phyloP scores from a whole-genome alignment of 2,113 vertebrate species.

The Leptobrachium leishanense region DNA sequence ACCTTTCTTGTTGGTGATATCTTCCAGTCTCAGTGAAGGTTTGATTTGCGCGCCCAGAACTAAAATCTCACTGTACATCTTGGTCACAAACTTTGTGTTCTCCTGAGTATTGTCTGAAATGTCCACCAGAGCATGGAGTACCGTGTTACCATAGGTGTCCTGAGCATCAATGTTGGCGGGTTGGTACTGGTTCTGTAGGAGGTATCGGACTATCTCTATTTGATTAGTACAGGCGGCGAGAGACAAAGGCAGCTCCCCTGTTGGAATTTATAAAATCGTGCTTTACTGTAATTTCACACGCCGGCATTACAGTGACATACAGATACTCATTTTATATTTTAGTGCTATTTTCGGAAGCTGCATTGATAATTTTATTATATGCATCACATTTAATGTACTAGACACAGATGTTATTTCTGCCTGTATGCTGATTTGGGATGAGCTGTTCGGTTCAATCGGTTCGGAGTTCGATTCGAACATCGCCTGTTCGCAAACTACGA shows the following conservation, averaged over 20 bases:
- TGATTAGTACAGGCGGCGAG: conserved; percentile 96
- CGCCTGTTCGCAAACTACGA: too few relatives aligned
- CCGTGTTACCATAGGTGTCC: conserved; percentile 87
- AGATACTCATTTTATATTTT: too few relatives aligned
- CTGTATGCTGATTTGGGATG: too few relatives aligned
- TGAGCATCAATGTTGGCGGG: conserved; percentile 61
- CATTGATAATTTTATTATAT: too few relatives aligned
- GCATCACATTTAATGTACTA: too few relatives aligned
- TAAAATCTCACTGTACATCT: conserved; percentile 88
- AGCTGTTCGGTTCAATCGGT: too few relatives aligned
- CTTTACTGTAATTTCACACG: too few relatives aligned
- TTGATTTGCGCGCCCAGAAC: conserved; percentile 72
- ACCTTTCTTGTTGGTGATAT: conserved; percentile 77
- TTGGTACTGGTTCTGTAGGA: conserved; percentile 80
- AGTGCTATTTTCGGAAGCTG: too few relatives aligned
- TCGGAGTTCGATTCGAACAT: too few relatives aligned
- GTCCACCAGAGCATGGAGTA: conserved; percentile 86
- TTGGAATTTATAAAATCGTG: conserved; percentile 27
- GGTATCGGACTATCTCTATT: conserved; percentile 82
- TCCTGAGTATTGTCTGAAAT: conserved; percentile 83
- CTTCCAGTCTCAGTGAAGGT: conserved; percentile 80
- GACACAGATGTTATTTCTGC: too few relatives aligned
- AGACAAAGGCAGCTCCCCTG: conserved; percentile 91
- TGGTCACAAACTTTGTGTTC: conserved; percentile 87
- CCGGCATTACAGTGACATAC: too few relatives aligned